Evolutionary conservation across 2,888 invertebrate species (phyloP).

Genomic region (Boloria selene): DNA sequence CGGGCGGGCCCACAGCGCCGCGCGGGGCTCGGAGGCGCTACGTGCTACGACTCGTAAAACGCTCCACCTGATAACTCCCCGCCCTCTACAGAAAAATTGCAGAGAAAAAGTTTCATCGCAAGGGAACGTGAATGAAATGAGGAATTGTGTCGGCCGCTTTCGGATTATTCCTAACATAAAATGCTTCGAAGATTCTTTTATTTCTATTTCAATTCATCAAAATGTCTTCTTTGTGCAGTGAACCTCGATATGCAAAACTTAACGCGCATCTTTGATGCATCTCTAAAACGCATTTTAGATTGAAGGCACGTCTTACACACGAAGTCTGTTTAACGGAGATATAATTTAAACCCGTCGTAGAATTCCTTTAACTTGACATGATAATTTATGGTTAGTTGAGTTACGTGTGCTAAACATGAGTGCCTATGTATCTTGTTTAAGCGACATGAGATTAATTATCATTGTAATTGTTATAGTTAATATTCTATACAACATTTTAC

Average conservation of each 20-base stretch:
- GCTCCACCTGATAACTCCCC: slow-evolving; percentile 80
- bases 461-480: slow-evolving; percentile 45
- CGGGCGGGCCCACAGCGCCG: slow-evolving; percentile 66
- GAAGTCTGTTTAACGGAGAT: slow-evolving; percentile 38
- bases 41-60: slow-evolving; percentile 77
- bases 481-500: slow-evolving; percentile 13
- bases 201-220: slow-evolving; percentile 76
- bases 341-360: slow-evolving; percentile 48
- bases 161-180: slow-evolving; percentile 77
- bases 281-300: slow-evolving; percentile 27
- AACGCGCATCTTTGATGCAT: slow-evolving; percentile 28
- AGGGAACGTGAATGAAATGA: slow-evolving; percentile 82
- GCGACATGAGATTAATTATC: slow-evolving; percentile 55
- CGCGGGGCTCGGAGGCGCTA: slow-evolving; percentile 65
- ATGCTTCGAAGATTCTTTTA: slow-evolving; percentile 72
- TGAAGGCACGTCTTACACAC: slow-evolving; percentile 31
- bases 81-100: slow-evolving; percentile 80
- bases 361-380: slow-evolving; percentile 51
- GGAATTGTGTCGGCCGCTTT: slow-evolving; percentile 79
- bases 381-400: slow-evolving; percentile 58
- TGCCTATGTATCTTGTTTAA: slow-evolving; percentile 52
- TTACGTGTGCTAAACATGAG: slow-evolving; percentile 51
- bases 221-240: slow-evolving; percentile 53
- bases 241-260: slow-evolving; percentile 37
- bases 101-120: slow-evolving; percentile 83